Evolutionary conservation across 2,888 invertebrate species (phyloP), one percentile per base, ranked within the genome.

Genomic region (Andrena marginata): DNA sequence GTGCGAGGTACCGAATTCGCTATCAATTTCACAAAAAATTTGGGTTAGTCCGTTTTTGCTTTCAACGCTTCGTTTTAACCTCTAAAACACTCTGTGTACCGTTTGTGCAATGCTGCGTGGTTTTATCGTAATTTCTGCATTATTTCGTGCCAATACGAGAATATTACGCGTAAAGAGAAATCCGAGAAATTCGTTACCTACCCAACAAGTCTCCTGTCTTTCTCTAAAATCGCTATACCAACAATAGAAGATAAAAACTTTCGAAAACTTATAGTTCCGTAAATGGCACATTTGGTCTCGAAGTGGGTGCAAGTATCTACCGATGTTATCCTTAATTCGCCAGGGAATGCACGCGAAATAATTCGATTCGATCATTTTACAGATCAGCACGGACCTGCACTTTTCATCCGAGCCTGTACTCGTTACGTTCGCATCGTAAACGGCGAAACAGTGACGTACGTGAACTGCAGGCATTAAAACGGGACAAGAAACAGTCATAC

Each of bases 401-500:
- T 94, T 91, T 94, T 92, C 93, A 70, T 93, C 85, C 89, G 92
- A 92, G 93, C 94, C 93, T 93, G 93, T 93, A 83, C 92, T 94
- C 93, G 93, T 93, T 94, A 94, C 89, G 89, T 93, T 93, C 94
- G 93, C 90, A 84, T 93, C 93, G 92, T 93, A 90, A 91, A 92
- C 83, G 92, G 90, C 68, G 89, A 91, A 80, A 84, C 82, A 71
- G 87, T 90, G 59, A 92, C 90, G 69, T 92, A 91, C 79, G 90
- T 91, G 51, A 89, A 92, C 76, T 93, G 92, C 83, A 90, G 91
- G 86, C 87, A 89, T 56, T 86, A 84, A 56, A 75, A 60, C 49
- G 49, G n/a, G 62, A 26, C 54, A 59, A 60, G 26, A 60, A 62
- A 65, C 62, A 29, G 54, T 68, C 59, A 54, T 20, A 70, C 20